Evolutionary conservation across 2,797 vertebrate species (phyloP), one percentile per base, ranked within the genome.

Genomic region (Sebastes taczanowskii): DNA sequence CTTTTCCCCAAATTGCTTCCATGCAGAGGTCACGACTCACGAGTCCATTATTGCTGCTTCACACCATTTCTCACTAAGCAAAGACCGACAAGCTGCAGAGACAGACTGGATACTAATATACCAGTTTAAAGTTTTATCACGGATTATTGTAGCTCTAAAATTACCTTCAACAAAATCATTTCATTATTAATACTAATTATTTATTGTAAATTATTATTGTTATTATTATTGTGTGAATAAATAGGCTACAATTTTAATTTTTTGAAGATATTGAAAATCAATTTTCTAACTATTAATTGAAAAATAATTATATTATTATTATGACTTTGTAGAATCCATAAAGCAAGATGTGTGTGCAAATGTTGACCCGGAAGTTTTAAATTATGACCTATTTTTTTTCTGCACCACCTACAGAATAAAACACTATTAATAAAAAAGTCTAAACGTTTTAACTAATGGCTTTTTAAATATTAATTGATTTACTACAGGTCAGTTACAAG

Each of bases 1-100:
- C 63, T 38, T 77, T 77, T 74, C 10, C 29, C 69, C 62, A 92
- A 95, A 95, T 94, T 93, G 91, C 87, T 91, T 94, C 89, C 91
- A 93, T 92, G 13, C 90, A 84, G 85, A 91, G 94, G 92, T 94
- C 94, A 94, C 63, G 74, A 89, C 87, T 84, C 88, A 14, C 60
- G 38, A 25, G 9, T 83, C 88, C 90, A 86, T 95, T 93, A 91
- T 34, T 83, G 76, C 87, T 59, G 16, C 68, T 67, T 80, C 72
- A 75, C 76, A 80, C 85, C 69, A 71, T 73, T 77, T 86, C 63
- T 86, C 80, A 5, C 42, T 4, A 2, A 7, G 27, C 25, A 13
- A 30, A 6, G 2, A 23, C 7, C 14, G 7, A 55, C 18, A 8
- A 46, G 60, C 60, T 32, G 1, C 11, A 22, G n/a, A 42, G 23